Base-by-base conservation (phyloP, 2,888 invertebrate genomes). In the Mesodorylaimus sp. region DNA sequence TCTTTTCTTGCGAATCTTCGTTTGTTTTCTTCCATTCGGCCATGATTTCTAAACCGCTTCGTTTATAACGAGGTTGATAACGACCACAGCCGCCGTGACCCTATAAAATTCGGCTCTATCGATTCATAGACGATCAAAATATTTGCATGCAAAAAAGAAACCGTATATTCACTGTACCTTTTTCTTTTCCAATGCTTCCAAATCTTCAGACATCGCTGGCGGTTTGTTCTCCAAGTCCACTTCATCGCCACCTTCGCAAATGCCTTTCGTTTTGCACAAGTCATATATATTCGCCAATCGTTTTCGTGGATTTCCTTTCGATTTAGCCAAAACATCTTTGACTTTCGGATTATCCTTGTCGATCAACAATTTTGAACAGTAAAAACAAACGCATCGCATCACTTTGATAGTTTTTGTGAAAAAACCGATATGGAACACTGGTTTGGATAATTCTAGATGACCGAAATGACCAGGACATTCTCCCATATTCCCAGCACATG, bases 391-490 rank as follows among this genome's bases (percentile, higher is more conserved):
- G 70, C 97, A 97, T 70, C 97, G 76, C n/a, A 99, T 72, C 53
- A 91, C 79, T 72, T 97, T 99, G 56, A 97, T 86, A 0, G 85
- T 85, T 73, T 97, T 97, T 32, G 88, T 87, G 47, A 99, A 76
- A 64, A 95, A 99, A 36, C 93, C 95, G 65, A 93, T 83, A 68
- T 99, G 95, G 70, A 87, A 97, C 1, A 99, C 97, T 23, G 97
- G 97, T 68, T 97, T 97, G 0, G 93, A 83, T 57, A 99, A 73
- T 69, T 97, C 93, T 61, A 99, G 83, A 68, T 99, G 97, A 2
- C 93, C 97, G 73, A 97, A 99, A 70, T 99, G 97, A 1, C 97
- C 97, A 2, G 97, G 93, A 68, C 97, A 99, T 69, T 95, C 93
- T 0, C 88, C 85, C 84, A 93, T 87, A 65, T 88, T 91, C 43